These are phyloP conservation scores for Corynorhinus townsendii DNA, from an alignment of 2,113 vertebrate genomes.

Conservation along the genomic window DNA sequence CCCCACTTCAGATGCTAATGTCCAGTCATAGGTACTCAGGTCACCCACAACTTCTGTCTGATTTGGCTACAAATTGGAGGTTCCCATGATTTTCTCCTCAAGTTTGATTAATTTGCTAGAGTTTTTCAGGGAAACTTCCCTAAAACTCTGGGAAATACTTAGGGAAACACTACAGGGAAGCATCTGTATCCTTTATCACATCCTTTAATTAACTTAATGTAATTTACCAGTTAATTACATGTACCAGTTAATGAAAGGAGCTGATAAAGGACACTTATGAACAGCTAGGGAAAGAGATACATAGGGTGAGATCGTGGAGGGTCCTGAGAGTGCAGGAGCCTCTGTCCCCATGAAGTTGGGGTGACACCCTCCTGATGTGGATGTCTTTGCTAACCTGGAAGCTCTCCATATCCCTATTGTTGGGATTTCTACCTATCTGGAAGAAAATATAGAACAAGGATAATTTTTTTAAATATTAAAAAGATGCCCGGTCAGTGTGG, in stretches of 20 bases:
- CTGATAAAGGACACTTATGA: no score
- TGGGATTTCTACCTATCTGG: not conserved
- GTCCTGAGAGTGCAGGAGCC: not conserved
- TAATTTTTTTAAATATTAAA: not conserved
- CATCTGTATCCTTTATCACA: no score
- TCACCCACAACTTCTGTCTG: not conserved
- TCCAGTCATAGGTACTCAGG: not conserved
- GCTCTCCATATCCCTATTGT: not conserved
- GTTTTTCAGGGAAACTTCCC: not conserved
- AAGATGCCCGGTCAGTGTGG: not conserved
- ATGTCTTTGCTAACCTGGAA: not conserved
- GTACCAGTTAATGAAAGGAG: no score
- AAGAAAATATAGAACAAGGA: not conserved
- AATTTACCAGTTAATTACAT: no score
- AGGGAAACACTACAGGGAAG: no score
- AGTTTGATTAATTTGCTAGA: not conserved
- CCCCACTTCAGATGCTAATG: not conserved
- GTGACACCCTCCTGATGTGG: not conserved
- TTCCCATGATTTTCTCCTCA: not conserved
- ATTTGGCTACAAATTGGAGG: not conserved
- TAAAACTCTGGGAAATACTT: not conserved
- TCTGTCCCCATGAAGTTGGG: not conserved
- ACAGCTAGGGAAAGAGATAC: no score
- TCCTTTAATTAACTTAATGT: no score
- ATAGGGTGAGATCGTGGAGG: no score